phyloP scores from a whole-genome alignment of 2,113 vertebrate species.

The Micronycteris hirsuta region DNA sequence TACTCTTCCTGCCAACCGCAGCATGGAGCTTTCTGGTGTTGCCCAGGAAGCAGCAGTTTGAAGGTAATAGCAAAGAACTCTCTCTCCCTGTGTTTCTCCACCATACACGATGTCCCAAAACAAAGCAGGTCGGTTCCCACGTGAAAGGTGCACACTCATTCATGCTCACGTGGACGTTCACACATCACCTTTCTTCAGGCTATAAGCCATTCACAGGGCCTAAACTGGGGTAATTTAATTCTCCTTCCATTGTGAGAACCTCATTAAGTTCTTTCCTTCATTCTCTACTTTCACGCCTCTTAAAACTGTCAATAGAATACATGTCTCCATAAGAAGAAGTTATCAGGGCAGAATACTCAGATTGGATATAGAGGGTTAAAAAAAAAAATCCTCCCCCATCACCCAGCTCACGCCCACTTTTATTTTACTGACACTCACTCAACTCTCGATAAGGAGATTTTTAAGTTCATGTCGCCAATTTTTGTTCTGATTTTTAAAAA shows the following conservation, averaged over 20 bases:
- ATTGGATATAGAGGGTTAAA: not conserved
- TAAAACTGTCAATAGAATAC: not conserved
- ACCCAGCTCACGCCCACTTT: not conserved
- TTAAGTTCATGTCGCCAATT: not conserved
- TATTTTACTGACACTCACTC: not conserved
- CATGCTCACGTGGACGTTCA: not conserved
- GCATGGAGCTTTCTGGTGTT: not conserved
- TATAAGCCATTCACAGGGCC: not conserved
- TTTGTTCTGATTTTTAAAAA: not conserved
- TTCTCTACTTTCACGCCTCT: not conserved
- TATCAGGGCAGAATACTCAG: not conserved
- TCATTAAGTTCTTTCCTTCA: not conserved
- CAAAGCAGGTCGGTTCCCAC: not conserved
- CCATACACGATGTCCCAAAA: not conserved
- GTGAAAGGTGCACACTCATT: not conserved
- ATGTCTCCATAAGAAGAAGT: not conserved
- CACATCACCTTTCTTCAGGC: not conserved
- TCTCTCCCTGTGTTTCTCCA: not conserved
- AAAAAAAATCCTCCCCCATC: not conserved
- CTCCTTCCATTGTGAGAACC: not conserved
- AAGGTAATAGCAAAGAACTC: not conserved
- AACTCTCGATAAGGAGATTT: slow-evolving; percentile 1
- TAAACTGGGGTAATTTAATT: not conserved
- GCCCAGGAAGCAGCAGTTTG: not conserved
- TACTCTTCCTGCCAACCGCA: not conserved